Base-by-base conservation (phyloP, 2,888 invertebrate species). In the Eutolmus rufibarbis region DNA sequence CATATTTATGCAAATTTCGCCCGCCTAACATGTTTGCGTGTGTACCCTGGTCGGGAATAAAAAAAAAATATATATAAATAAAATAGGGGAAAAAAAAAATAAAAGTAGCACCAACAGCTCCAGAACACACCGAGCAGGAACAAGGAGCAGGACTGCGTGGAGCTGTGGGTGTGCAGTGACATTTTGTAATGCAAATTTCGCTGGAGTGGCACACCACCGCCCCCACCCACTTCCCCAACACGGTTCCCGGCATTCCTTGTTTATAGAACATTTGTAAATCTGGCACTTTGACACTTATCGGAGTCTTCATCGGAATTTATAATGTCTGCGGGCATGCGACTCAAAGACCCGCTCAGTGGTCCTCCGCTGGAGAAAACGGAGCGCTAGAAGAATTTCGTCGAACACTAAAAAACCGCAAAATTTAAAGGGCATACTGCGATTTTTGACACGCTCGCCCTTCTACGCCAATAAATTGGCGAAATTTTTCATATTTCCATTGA, bases 1-100 rank as follows among this genome's bases (percentile, higher is more conserved):
- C 82, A 82, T 82, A 82, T 82, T 82, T 82, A 82, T 82, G 82
- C 82, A 82, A 82, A 82, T 82, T 57, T 57, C 2, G 82, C 57
- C 34, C 66, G 82, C 23, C 82, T 82, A 82, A 82, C 82, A 82
- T 57, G 82, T 82, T 82, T 82, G 57, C 82, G 66, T 37, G 82
- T 82, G 66, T 82, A 82, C 37, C 37, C 56, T 57, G 66, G 57
- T 37, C 66, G 82, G 37, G 57, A 57, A 40, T 82, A 57, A 37
- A 82, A 57, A 82, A 57, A 57, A 82, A 40, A 8, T 12, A 40
- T 40, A 40, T 2, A 40, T 37, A 43, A 43, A 43, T 16, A 12
- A 14, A 46, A 46, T 46, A 46, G 16, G 43, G 43, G n/a, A n/a
- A 2, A 14, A 16, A 8, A 43, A 78, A 78, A 9, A 57, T 1